Conservation (phyloP, 2,888 invertebrate species). For the Cataglyphis albicans region DNA sequence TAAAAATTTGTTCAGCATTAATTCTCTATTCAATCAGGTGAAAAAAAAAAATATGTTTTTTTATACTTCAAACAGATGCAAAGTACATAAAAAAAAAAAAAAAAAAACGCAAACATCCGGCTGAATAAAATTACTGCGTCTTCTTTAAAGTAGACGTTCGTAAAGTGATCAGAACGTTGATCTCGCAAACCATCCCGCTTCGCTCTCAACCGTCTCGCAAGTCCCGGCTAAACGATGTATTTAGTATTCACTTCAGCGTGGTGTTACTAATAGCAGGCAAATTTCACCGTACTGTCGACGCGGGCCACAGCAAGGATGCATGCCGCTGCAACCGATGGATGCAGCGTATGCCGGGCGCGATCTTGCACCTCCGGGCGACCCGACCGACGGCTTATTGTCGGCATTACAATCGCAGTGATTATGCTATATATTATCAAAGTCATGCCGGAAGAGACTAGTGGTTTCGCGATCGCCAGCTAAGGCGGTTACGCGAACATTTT, state of each 20-base stretch:
- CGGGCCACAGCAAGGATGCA: slow-evolving; percentile 47
- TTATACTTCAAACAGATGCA: not conserved
- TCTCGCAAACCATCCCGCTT: slow-evolving; percentile 27
- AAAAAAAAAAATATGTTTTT: not conserved
- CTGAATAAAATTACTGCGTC: slow-evolving; percentile 30
- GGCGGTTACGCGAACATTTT: not conserved
- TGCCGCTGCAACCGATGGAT: slow-evolving; percentile 53
- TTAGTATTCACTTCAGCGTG: slow-evolving; percentile 73
- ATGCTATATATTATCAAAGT: slow-evolving; percentile 67
- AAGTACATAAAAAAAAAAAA: not conserved
- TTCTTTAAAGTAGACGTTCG: slow-evolving; percentile 36
- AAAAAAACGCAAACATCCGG: not conserved
- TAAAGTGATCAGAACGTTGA: slow-evolving; percentile 52
- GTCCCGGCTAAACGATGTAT: slow-evolving; percentile 65
- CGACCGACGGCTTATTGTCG: slow-evolving; percentile 65
- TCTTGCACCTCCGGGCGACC: slow-evolving; percentile 34
- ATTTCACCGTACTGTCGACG: slow-evolving; percentile 66
- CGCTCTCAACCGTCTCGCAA: slow-evolving; percentile 4
- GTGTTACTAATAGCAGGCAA: slow-evolving; percentile 73
- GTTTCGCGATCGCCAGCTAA: slow-evolving; percentile 5
- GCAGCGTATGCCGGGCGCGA: slow-evolving; percentile 62
- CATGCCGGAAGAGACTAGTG: slow-evolving; percentile 43
- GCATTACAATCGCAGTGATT: slow-evolving; percentile 67
- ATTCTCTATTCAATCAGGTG: not conserved
- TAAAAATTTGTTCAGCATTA: not conserved